Conservation (phyloP, 2,797 vertebrate genomes). For the Toxotes lorentzi region DNA sequence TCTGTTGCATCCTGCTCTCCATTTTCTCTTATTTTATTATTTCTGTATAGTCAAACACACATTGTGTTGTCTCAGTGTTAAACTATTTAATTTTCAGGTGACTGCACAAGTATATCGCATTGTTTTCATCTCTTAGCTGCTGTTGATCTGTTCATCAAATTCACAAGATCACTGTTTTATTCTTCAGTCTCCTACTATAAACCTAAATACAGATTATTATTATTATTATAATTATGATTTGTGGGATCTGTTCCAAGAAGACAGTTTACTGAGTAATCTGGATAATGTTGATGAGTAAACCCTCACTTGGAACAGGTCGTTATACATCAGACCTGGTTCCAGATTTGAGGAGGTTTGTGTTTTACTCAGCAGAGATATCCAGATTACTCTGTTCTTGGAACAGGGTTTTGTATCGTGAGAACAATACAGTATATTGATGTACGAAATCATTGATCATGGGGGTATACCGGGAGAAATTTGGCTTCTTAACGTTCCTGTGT, state of each 20-base stretch:
- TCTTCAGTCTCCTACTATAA: not conserved
- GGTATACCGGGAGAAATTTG: not conserved
- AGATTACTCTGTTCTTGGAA: constrained; percentile 35
- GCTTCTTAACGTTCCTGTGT: not conserved
- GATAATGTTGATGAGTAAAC: constrained; percentile 7
- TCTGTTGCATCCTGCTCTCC: not conserved
- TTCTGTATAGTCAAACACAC: not conserved
- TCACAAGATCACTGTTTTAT: not conserved
- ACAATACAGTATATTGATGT: not conserved
- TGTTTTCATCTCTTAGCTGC: not conserved
- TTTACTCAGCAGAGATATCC: constrained; percentile 26
- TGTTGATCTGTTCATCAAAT: not conserved
- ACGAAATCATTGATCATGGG: not conserved
- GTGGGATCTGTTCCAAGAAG: constrained; percentile 12
- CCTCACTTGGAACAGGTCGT: not conserved
- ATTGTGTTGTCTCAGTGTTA: not conserved
- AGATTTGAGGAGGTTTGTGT: constrained; percentile 6
- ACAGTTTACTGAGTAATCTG: constrained; percentile 10
- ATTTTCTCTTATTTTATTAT: not conserved
- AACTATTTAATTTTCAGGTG: not conserved
- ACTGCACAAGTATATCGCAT: not conserved
- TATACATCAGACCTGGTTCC: not conserved
- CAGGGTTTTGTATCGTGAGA: not conserved
- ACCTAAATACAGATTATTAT: not conserved
- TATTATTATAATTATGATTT: not conserved